These are phyloP conservation scores for Norana najaformis DNA, from an alignment of 2,888 invertebrate genomes.

Conservation along the genomic window DNA sequence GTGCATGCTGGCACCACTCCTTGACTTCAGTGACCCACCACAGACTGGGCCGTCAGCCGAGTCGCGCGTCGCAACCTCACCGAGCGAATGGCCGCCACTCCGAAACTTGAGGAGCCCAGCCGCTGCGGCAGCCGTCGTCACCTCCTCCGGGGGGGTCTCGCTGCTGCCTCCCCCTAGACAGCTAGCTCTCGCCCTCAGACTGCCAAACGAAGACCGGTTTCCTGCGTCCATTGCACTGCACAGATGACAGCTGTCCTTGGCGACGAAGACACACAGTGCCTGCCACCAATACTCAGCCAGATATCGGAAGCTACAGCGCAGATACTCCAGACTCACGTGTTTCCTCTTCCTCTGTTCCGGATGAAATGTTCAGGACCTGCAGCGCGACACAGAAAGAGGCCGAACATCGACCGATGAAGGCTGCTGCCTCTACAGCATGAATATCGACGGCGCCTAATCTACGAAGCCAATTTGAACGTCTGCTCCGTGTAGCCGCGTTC, in stretches of 20 bases:
- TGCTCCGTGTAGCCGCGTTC: background rate
- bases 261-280: slow-evolving; percentile 14
- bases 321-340: slow-evolving; percentile 21
- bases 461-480: background rate
- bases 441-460: background rate
- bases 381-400: background rate
- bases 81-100: background rate
- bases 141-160: background rate
- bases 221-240: background rate
- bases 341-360: background rate
- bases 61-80: background rate
- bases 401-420: background rate
- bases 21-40: background rate
- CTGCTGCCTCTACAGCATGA: background rate
- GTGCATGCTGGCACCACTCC: background rate
- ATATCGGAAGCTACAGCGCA: background rate
- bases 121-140: background rate
- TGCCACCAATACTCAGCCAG: background rate
- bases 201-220: background rate
- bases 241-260: background rate
- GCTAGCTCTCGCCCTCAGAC: background rate
- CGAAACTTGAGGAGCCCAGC: background rate
- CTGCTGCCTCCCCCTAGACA: background rate
- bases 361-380: background rate
- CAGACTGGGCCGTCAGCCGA: background rate